Percentiles rank a stretch among this genome's conserved stretches.
Conservation (phyloP, 1,140 invertebrate species). For the Halesus radiatus region DNA sequence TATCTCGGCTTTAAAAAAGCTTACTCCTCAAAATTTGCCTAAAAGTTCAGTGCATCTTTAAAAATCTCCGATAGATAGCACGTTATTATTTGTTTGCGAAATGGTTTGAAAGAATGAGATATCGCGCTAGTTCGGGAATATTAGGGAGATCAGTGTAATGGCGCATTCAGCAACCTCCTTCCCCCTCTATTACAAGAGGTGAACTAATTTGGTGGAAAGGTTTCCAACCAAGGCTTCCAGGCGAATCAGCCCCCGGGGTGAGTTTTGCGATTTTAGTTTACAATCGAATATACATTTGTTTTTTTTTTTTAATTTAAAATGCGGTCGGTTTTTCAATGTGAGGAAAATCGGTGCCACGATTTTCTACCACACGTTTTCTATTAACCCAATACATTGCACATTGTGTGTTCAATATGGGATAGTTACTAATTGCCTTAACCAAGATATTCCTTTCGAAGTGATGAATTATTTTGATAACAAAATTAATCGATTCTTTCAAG, state of each 20-base stretch:
- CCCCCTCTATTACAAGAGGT: conserved; percentile 28
- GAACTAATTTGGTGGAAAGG: conserved; percentile 33
- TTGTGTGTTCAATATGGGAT: too few species aligned
- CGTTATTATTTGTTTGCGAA: neutral
- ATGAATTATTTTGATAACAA: too few species aligned
- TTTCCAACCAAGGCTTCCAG: conserved; percentile 5
- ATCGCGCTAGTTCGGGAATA: conserved; percentile 6
- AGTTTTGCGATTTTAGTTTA: neutral
- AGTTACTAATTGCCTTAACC: too few species aligned
- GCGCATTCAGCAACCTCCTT: conserved; percentile 10
- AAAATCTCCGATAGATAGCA: too few species aligned
- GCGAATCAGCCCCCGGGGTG: neutral
- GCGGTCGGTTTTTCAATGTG: too few species aligned
- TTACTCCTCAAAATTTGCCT: neutral
- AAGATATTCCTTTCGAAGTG: too few species aligned
- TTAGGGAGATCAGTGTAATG: conserved; percentile 32
- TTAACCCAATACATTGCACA: too few species aligned
- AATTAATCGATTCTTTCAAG: too few species aligned
- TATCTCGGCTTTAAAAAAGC: too few species aligned
- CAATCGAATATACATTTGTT: neutral
- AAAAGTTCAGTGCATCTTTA: neutral
- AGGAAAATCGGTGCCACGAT: too few species aligned
- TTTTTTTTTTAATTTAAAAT: too few species aligned
- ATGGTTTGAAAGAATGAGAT: conserved; percentile 12
- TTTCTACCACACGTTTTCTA: too few species aligned